Percentiles rank a stretch among this genome's conserved stretches.
Evolutionary conservation across 2,888 invertebrate species (phyloP).

Genomic region (Apodemia hepburni): DNA sequence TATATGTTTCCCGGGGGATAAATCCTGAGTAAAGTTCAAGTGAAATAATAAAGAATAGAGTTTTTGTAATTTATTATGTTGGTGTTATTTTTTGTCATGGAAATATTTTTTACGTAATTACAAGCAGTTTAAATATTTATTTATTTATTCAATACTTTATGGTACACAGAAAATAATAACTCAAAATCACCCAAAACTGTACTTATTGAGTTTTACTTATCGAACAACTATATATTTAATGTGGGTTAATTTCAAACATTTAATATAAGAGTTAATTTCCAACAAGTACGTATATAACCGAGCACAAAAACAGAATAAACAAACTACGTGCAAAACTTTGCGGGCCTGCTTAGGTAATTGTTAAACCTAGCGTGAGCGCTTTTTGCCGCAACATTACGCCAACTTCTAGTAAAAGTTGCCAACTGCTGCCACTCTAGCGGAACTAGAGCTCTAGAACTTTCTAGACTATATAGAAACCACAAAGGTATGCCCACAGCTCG

Average conservation of each 20-base stretch:
- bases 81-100: no score
- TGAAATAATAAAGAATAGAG: background rate
- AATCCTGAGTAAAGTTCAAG: background rate
- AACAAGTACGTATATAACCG: slow-evolving; percentile 33
- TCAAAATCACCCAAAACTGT: no score
- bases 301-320: slow-evolving; percentile 51
- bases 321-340: slow-evolving; percentile 54
- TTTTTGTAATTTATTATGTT: no score
- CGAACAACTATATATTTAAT: background rate
- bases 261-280: slow-evolving; percentile 22
- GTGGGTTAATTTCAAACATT: slow-evolving; percentile 4
- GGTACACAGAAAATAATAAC: no score
- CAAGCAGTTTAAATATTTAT: no score
- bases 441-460: slow-evolving; percentile 51
- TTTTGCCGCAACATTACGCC: slow-evolving; percentile 74
- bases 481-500: slow-evolving; percentile 59
- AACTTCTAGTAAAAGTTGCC: slow-evolving; percentile 66
- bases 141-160: no score
- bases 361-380: slow-evolving; percentile 75
- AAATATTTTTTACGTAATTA: no score
- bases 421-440: slow-evolving; percentile 58
- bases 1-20: background rate
- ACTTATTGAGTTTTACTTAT: no score
- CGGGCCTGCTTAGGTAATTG: slow-evolving; percentile 74
- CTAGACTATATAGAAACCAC: slow-evolving; percentile 71